Base-by-base conservation (phyloP, 1,140 invertebrate species). In the Apis cerana region DNA sequence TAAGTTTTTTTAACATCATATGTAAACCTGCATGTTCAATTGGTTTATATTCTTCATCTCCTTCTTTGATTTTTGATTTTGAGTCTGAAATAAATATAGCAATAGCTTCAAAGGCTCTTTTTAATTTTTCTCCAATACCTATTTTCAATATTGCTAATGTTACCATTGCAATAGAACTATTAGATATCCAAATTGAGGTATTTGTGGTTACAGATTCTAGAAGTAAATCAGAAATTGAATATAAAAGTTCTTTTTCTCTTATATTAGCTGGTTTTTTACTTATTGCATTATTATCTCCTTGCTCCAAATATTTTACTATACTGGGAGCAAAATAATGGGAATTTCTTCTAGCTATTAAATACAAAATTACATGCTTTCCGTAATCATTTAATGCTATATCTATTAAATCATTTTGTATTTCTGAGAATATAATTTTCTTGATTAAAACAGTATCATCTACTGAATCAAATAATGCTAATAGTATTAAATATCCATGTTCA, bases 391-490 rank as follows among this genome's bases (percentile, higher is more conserved):
- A 90, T 1, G 96, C 96, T 43, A 99, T 94, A 43, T 97, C 96
- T 64, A 96, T 94, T 1, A 98, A 88, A 90, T 97, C 96, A 12
- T 95, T 96, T 50, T 97, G 93, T 69, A 99, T 92, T 89, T 98
- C 97, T 74, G 96, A 93, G 27, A 98, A 93, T 65, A 98, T 95
- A 19, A 96, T 96, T 94, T 99, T 99, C 85, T 97, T 97, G 33
- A 99, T 95, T 1, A 99, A 93, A 69, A 98, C 96, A 5, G 98
- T 99, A 89, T 99, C 98, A 93, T 99, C 99, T 1, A 98, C 96
- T n/a, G 95, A 95, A 91, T 99, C 98, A 85, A 99, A 96, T 68
- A 99, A 94, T 1, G 97, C 96, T 76, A 99, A 94, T 54, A 99
- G 92, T 13, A 98, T 96, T 27, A 97, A 93, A 91, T 98, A 97